Conservation (phyloP, 2,797 vertebrate species). For the Pipistrellus pipistrellus region DNA sequence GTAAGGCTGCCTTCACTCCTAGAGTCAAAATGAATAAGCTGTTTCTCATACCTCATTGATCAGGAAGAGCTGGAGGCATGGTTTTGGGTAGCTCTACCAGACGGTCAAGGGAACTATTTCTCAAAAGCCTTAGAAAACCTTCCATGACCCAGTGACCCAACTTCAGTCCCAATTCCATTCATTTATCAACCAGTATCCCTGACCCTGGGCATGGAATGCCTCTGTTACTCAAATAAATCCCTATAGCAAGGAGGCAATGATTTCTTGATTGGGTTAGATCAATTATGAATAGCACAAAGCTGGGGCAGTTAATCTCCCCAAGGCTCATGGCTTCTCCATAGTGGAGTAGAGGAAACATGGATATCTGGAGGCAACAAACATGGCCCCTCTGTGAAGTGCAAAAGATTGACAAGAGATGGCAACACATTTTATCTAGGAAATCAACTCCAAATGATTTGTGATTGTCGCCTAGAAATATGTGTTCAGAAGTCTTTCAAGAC, state of each 20-base stretch:
- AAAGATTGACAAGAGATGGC: neutral
- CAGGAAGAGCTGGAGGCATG: neutral
- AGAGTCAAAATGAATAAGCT: neutral
- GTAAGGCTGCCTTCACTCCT: neutral
- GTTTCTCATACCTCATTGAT: conserved; percentile 29
- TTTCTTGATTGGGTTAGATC: neutral
- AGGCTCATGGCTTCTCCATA: neutral
- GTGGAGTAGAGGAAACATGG: neutral
- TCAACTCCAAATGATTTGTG: neutral
- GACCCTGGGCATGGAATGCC: too few relatives aligned
- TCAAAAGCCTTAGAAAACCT: conserved; percentile 26
- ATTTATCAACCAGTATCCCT: neutral
- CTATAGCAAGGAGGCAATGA: fast-evolving
- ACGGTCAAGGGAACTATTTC: neutral
- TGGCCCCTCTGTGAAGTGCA: neutral
- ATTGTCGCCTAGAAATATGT: neutral
- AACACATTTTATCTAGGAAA: neutral
- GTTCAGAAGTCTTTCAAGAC: neutral
- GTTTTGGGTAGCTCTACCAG: neutral
- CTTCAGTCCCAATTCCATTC: neutral
- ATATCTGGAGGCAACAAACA: neutral
- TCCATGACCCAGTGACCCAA: neutral
- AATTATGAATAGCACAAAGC: neutral
- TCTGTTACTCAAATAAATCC: neutral
- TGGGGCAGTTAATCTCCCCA: neutral